Conservation (phyloP, 2,888 invertebrate species). For the Drosophila kokeensis region DNA sequence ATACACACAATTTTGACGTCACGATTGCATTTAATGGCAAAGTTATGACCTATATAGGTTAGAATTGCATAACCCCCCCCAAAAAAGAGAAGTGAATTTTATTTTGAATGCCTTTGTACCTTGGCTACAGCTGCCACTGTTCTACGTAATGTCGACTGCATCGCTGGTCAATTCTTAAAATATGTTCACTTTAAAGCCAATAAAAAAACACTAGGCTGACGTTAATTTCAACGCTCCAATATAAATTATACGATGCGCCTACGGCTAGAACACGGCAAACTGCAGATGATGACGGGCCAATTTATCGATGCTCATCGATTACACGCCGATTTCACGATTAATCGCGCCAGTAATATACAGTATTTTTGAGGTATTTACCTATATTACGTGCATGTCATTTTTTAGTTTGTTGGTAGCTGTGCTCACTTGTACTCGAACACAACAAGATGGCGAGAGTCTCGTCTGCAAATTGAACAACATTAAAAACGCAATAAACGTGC, state of each 20-base stretch:
- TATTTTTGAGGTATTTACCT: slow-evolving; percentile 19
- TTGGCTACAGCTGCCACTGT: slow-evolving; percentile 69
- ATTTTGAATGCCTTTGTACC: slow-evolving; percentile 58
- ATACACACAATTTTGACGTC: slow-evolving; percentile 33
- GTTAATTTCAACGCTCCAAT: slow-evolving; percentile 53
- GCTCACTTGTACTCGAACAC: slow-evolving; percentile 69
- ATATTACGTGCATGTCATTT: slow-evolving; percentile 19
- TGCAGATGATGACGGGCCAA: slow-evolving; percentile 46
- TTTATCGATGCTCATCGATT: slow-evolving; percentile 33
- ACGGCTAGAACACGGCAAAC: slow-evolving; percentile 50
- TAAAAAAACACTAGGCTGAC: slow-evolving; percentile 50
- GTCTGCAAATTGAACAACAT: slow-evolving; percentile 50
- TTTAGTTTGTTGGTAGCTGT: slow-evolving; percentile 52
- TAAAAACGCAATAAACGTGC: slow-evolving; percentile 62
- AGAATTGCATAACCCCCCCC: slow-evolving; percentile 81
- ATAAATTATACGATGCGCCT: slow-evolving; percentile 39
- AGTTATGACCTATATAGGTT: slow-evolving; percentile 65
- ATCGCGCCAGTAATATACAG: not conserved
- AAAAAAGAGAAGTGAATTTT: slow-evolving; percentile 23
- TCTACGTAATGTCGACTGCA: slow-evolving; percentile 80
- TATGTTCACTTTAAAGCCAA: slow-evolving; percentile 19
- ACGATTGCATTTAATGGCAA: slow-evolving; percentile 39
- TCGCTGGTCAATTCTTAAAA: slow-evolving; percentile 49
- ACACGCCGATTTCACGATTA: not conserved
- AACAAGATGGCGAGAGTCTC: slow-evolving; percentile 74